Conservation (phyloP, 2,888 invertebrate genomes). For the Drosophila emarginata region DNA sequence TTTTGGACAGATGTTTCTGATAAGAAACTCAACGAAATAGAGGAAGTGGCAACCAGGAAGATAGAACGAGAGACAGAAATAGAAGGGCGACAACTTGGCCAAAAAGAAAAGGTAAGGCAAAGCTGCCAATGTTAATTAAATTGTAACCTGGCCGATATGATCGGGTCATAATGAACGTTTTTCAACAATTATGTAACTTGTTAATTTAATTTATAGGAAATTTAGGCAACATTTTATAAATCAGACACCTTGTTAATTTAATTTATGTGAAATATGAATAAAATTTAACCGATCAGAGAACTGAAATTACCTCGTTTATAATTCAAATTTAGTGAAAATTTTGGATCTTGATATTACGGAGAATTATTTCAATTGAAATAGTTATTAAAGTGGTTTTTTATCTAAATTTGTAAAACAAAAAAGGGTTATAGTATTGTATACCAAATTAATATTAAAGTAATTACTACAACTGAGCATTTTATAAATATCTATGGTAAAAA, state of each 20-base stretch:
- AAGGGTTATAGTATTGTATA: too few species aligned
- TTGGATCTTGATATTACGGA: too few species aligned
- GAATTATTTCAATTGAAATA: too few species aligned
- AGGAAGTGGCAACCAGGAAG: background rate
- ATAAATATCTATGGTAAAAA: too few species aligned
- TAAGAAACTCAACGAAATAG: conserved; percentile 16
- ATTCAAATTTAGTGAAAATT: too few species aligned
- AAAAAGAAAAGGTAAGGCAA: conserved; percentile 33
- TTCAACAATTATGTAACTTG: conserved; percentile 1
- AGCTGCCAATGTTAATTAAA: conserved; percentile 64
- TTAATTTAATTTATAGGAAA: background rate
- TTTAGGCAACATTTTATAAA: background rate
- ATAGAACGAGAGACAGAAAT: background rate
- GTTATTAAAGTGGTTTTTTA: too few species aligned
- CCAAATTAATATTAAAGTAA: too few species aligned
- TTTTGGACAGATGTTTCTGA: conserved; percentile 37
- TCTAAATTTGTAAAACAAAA: too few species aligned
- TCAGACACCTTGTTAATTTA: background rate
- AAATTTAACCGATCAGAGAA: background rate
- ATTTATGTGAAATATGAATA: background rate
- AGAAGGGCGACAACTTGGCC: background rate
- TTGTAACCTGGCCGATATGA: conserved; percentile 60
- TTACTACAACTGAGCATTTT: too few species aligned
- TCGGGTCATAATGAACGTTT: conserved; percentile 21
- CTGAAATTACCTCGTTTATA: too few species aligned